These are phyloP conservation scores for Drosophila recens DNA, from an alignment of 2,888 invertebrate genomes.

Conservation along the genomic window DNA sequence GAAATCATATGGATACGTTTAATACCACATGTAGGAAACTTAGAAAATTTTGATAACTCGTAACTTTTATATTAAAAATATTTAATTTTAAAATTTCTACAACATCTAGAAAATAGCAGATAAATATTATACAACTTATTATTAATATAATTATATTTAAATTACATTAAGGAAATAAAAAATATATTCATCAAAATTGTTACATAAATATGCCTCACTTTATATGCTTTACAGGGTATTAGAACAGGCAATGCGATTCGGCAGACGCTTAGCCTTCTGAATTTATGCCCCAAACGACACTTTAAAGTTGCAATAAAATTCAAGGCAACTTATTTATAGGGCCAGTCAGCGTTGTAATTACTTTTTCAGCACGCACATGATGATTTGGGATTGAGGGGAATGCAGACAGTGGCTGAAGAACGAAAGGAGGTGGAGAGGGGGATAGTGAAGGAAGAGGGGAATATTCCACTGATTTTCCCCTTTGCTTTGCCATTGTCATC, in stretches of 20 bases:
- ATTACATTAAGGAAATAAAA: too few relatives aligned
- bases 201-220: background rate
- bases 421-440: too few relatives aligned
- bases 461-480: background rate
- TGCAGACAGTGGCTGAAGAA: background rate
- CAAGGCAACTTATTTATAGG: slow-evolving; percentile 72
- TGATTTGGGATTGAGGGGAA: slow-evolving; percentile 6
- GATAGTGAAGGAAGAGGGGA: background rate
- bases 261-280: slow-evolving; percentile 23
- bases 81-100: too few relatives aligned
- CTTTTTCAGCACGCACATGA: slow-evolving; percentile 78
- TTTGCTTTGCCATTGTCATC: slow-evolving; percentile 12
- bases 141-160: background rate
- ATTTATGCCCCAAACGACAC: slow-evolving; percentile 78
- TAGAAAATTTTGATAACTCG: too few relatives aligned
- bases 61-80: too few relatives aligned
- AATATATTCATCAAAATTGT: background rate
- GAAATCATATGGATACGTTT: too few relatives aligned
- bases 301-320: slow-evolving; percentile 79
- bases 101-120: background rate
- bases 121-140: background rate
- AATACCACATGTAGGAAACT: background rate
- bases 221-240: slow-evolving; percentile 35
- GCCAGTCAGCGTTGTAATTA: slow-evolving; percentile 76
- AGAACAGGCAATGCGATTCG: background rate